These are phyloP conservation scores for Tetragonisca angustula DNA, from an alignment of 2,888 invertebrate genomes.

Conservation along the genomic window DNA sequence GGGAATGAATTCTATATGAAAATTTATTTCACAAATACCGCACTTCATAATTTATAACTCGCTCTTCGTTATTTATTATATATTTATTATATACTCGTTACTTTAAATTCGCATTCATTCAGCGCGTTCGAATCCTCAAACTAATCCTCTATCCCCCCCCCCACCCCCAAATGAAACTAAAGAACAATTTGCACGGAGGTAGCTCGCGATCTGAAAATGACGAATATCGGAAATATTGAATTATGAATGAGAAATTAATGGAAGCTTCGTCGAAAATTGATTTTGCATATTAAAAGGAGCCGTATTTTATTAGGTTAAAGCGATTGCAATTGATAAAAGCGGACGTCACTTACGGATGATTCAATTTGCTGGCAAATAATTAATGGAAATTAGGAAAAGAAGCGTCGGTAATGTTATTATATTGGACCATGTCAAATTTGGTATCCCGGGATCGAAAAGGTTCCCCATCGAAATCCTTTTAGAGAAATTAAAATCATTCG, in stretches of 20 bases:
- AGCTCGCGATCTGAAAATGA: not conserved
- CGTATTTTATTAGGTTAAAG: not conserved
- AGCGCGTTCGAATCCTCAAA: not conserved
- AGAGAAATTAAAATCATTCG: not conserved
- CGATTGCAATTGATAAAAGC: slow-evolving; percentile 11
- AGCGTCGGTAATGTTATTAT: not conserved
- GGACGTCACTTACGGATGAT: slow-evolving; percentile 9
- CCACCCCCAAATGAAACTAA: too few species aligned
- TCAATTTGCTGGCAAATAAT: slow-evolving; percentile 10
- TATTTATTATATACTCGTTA: too few species aligned
- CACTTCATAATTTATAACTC: too few species aligned
- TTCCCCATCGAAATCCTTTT: too few species aligned
- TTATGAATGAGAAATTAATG: not conserved
- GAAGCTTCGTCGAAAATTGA: not conserved
- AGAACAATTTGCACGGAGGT: not conserved
- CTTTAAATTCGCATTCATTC: too few species aligned
- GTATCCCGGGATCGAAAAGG: not conserved
- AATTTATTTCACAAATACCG: too few species aligned
- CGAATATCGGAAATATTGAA: not conserved
- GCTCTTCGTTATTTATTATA: too few species aligned
- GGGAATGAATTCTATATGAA: too few species aligned
- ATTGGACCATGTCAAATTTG: not conserved
- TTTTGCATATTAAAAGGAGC: not conserved
- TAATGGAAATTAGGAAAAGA: not conserved
- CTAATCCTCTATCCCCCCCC: too few species aligned